Evolutionary conservation across 2,113 vertebrate species (phyloP).

Genomic region (Leucosticte australis): DNA sequence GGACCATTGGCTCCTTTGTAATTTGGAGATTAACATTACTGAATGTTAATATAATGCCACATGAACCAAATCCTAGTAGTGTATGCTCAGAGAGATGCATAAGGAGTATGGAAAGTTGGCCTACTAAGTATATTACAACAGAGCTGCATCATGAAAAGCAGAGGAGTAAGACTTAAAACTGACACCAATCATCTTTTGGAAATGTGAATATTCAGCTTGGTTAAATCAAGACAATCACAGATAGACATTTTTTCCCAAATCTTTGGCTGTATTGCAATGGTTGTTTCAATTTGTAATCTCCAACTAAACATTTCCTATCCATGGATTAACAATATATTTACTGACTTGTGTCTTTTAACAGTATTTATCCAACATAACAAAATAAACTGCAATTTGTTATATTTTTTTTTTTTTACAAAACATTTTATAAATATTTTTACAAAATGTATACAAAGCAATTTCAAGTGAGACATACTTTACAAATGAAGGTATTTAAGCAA

Average conservation of each 20-base stretch:
- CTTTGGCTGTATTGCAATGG: conserved; percentile 90
- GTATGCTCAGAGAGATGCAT: not conserved
- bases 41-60: not conserved
- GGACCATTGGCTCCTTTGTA: not conserved
- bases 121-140: not conserved
- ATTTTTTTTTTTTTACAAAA: conserved; percentile 86
- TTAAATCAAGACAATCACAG: conserved; percentile 85
- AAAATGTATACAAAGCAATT: conserved; percentile 93
- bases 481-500: conserved; percentile 86
- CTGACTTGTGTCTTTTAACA: conserved; percentile 84
- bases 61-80: not conserved
- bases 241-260: conserved; percentile 81
- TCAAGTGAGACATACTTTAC: conserved; percentile 88
- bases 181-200: conserved; percentile 17
- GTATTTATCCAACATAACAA: conserved; percentile 90
- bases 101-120: not conserved
- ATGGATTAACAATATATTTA: conserved; percentile 86
- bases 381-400: conserved; percentile 89
- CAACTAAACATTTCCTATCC: conserved; percentile 86
- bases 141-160: not conserved
- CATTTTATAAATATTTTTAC: conserved; percentile 91
- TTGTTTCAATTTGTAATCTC: conserved; percentile 84
- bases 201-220: conserved; percentile 50
- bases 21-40: not conserved
- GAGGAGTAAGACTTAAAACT: not conserved